A percentile compares a stretch with the other conserved stretches of the same genome.
Conservation (phyloP, 2,797 vertebrate genomes). For the Dallia pectoralis region DNA sequence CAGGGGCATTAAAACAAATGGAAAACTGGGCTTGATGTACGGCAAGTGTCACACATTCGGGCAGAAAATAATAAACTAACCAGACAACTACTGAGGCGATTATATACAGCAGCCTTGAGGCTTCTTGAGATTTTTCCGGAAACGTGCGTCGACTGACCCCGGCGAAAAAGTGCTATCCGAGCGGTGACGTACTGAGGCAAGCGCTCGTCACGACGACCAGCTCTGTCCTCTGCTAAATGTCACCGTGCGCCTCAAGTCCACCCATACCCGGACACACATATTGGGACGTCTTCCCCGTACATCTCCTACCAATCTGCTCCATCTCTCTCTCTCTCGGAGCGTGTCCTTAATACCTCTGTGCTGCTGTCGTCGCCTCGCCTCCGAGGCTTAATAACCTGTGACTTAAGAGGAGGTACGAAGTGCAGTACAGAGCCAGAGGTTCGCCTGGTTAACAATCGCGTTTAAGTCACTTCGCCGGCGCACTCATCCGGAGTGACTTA, state of each 20-base stretch:
- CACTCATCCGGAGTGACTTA: too few relatives aligned
- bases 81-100: not conserved
- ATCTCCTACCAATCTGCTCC: conserved; percentile 41
- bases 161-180: conserved; percentile 35
- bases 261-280: not conserved
- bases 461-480: too few relatives aligned
- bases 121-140: conserved; percentile 18
- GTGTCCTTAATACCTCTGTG: conserved; percentile 72
- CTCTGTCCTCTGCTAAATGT: conserved; percentile 55
- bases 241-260: conserved; percentile 46
- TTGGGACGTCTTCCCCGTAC: not conserved
- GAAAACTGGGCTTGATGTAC: conserved; percentile 34
- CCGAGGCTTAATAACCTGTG: conserved; percentile 72
- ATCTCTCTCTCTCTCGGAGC: conserved; percentile 28
- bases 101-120: conserved; percentile 17
- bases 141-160: conserved; percentile 36
- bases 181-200: conserved; percentile 36
- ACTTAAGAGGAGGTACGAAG: conserved; percentile 66
- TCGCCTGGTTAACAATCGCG: conserved; percentile 29
- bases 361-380: conserved; percentile 57
- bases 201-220: conserved; percentile 42
- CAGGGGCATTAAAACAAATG: conserved; percentile 36
- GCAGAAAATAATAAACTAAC: conserved; percentile 19
- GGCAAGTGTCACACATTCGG: conserved; percentile 32
- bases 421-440: conserved; percentile 54